Conservation (phyloP, 1,140 invertebrate species). For the Parapsyche elsis region DNA sequence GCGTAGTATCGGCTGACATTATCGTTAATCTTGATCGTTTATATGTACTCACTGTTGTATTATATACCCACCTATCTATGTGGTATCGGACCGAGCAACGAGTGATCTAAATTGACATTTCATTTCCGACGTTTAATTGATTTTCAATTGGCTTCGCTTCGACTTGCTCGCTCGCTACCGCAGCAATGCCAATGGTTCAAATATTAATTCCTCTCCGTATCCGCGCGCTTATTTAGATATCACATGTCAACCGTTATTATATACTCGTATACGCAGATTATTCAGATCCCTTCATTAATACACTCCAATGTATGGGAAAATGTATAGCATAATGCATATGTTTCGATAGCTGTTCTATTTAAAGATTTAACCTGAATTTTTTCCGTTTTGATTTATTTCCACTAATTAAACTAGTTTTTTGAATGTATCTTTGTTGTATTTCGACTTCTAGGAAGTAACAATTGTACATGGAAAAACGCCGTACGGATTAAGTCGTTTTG, state of each 20-base stretch:
- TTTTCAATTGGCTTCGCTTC: conserved; percentile 43
- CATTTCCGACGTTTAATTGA: conserved; percentile 55
- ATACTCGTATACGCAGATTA: neutral
- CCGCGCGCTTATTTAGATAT: conserved; percentile 19
- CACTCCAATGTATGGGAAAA: too few species aligned
- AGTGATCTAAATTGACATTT: conserved; percentile 46
- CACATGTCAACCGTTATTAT: neutral
- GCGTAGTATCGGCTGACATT: conserved; percentile 17
- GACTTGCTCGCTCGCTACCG: neutral
- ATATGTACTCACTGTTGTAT: neutral
- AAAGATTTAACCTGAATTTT: too few species aligned
- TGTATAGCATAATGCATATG: too few species aligned
- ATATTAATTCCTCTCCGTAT: conserved; percentile 3
- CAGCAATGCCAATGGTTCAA: neutral
- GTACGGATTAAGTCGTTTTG: too few species aligned
- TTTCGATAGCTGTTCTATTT: too few species aligned
- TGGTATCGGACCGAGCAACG: conserved; percentile 10
- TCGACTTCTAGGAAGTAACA: too few species aligned
- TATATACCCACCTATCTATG: too few species aligned
- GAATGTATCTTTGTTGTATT: too few species aligned
- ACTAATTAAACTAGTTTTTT: too few species aligned
- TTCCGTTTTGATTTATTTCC: too few species aligned
- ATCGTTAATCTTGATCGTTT: conserved; percentile 36
- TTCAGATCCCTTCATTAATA: too few species aligned
- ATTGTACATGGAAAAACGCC: too few species aligned